phyloP scores from a whole-genome alignment of 2,888 invertebrate genomes.

The Amphipyra berbera region DNA sequence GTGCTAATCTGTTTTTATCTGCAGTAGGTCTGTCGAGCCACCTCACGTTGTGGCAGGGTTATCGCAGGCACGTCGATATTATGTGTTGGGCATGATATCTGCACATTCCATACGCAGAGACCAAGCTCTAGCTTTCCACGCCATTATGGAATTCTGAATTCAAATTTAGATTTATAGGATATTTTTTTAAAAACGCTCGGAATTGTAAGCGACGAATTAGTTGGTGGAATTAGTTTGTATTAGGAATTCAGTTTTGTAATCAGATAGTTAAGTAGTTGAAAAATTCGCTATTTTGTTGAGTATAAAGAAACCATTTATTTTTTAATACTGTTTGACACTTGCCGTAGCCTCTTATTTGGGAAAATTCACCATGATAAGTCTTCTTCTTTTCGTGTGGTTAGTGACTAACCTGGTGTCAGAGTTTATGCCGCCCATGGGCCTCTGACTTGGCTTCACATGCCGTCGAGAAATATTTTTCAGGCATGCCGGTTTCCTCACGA shows the following conservation, averaged over 20 bases:
- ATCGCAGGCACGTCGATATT: conserved; percentile 32
- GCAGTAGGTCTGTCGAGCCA: conserved; percentile 57
- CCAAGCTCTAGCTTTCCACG: conserved; percentile 3
- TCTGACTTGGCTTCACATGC: no score
- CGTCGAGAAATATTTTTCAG: no score
- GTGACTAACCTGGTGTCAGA: no score
- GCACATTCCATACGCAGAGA: conserved; percentile 21
- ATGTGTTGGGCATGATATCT: conserved; percentile 38
- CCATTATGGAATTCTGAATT: conserved; percentile 12
- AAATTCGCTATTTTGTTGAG: no score
- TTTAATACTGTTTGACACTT: no score
- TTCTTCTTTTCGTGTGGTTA: no score
- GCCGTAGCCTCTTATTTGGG: no score
- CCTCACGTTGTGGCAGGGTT: conserved; percentile 63
- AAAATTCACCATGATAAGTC: no score
- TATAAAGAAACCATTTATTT: no score
- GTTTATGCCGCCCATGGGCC: no score
- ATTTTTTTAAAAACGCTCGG: not conserved
- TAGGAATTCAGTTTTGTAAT: conserved; percentile 10
- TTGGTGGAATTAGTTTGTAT: not conserved
- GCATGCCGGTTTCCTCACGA: no score
- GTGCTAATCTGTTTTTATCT: conserved; percentile 66
- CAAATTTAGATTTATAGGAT: conserved; percentile 9
- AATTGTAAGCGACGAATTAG: not conserved
- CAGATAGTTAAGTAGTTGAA: no score